These are phyloP conservation scores for Vesta saturnalis DNA, from an alignment of 2,888 invertebrate genomes.

Conservation along the genomic window DNA sequence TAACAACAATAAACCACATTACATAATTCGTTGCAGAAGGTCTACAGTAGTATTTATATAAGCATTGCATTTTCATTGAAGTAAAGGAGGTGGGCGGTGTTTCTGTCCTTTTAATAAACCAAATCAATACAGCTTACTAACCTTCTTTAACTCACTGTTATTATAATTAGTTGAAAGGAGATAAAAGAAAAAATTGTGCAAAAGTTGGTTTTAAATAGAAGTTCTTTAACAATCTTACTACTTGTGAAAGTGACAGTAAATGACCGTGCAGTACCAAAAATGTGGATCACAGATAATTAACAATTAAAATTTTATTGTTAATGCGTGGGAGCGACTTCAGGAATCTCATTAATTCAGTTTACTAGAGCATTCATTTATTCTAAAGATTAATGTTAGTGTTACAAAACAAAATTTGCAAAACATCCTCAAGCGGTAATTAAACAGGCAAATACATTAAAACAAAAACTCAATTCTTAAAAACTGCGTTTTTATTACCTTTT, in stretches of 20 bases:
- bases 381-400: too few relatives aligned
- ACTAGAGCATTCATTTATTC: too few relatives aligned
- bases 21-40: slow-evolving; percentile 18
- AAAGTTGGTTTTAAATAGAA: slow-evolving; percentile 23
- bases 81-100: slow-evolving; percentile 20
- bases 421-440: too few relatives aligned
- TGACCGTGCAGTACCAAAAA: slow-evolving; percentile 22
- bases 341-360: too few relatives aligned
- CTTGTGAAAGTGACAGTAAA: slow-evolving; percentile 36
- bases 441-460: too few relatives aligned
- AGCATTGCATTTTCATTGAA: slow-evolving; percentile 25
- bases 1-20: slow-evolving; percentile 14
- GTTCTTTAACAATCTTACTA: slow-evolving; percentile 12
- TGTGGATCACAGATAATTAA: slow-evolving; percentile 1
- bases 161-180: background rate
- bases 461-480: too few relatives aligned
- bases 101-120: slow-evolving; percentile 13
- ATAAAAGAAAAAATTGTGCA: background rate
- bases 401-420: too few relatives aligned
- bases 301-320: too few relatives aligned
- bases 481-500: too few relatives aligned
- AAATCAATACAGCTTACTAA: background rate
- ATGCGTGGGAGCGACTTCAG: too few relatives aligned
- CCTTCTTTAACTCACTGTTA: slow-evolving; percentile 1
- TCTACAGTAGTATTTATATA: background rate